A percentile compares a stretch with the other conserved stretches of the same genome.
phyloP scores from a whole-genome alignment of 2,888 invertebrate genomes.

The Chironomus tentans region DNA sequence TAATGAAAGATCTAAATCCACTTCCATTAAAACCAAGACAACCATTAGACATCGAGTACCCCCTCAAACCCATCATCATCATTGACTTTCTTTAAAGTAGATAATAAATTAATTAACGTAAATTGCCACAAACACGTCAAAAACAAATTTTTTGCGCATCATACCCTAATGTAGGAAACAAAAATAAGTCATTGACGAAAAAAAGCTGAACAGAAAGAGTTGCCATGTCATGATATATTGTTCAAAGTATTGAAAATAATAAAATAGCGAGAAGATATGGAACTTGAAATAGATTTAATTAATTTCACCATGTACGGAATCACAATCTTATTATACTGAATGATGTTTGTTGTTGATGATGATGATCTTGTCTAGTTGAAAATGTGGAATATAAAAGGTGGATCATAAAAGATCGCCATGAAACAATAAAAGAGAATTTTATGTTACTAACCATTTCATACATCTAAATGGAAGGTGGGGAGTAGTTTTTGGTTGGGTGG shows the following conservation, averaged over 20 bases:
- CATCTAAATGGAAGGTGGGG: not conserved
- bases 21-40: no score
- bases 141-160: not conserved
- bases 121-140: not conserved
- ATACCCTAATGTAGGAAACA: not conserved
- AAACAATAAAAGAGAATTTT: constrained; percentile 5
- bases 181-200: not conserved
- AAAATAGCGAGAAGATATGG: not conserved
- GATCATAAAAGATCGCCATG: not conserved
- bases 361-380: not conserved
- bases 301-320: not conserved
- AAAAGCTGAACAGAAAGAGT: not conserved
- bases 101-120: not conserved
- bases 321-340: not conserved
- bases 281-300: constrained; percentile 2
- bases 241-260: not conserved
- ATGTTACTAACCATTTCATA: not conserved
- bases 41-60: no score
- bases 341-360: not conserved
- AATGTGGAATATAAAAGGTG: not conserved
- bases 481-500: no score
- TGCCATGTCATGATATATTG: not conserved
- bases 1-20: no score
- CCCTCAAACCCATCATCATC: no score
- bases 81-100: no score